A percentile compares a stretch with the other conserved stretches of the same genome.
Evolutionary conservation across 92 coral and sea anemone genomes (phyloP).

Genomic region (Zoanthus gigantus): DNA sequence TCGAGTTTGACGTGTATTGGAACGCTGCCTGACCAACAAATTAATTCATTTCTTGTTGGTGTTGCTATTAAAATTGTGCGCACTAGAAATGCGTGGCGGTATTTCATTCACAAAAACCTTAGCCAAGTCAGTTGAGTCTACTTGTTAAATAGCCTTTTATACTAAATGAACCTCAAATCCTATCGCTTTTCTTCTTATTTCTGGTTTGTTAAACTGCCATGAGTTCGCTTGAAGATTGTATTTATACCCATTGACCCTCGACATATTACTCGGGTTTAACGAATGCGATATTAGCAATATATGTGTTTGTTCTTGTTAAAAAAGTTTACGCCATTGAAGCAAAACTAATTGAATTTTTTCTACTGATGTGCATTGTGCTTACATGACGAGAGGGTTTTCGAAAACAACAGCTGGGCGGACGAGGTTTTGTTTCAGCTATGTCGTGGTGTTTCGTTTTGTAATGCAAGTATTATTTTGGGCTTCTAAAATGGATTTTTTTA

Average conservation of each 20-base stretch:
- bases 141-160: slow-evolving; percentile 27
- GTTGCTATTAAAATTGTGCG: slow-evolving; percentile 23
- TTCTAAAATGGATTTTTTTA: slow-evolving; percentile 38
- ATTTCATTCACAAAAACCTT: slow-evolving; percentile 39
- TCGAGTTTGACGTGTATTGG: slow-evolving; percentile 20
- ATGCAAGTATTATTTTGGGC: slow-evolving; percentile 36
- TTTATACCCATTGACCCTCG: not conserved
- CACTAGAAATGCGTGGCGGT: slow-evolving; percentile 14
- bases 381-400: slow-evolving; percentile 36
- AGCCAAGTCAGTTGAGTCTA: slow-evolving; percentile 18
- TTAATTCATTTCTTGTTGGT: not conserved
- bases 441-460: slow-evolving; percentile 52
- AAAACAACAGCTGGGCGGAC: slow-evolving; percentile 52
- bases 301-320: slow-evolving; percentile 37
- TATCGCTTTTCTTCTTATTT: not conserved
- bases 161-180: not conserved
- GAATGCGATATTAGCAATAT: slow-evolving; percentile 43
- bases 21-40: slow-evolving; percentile 30
- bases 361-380: slow-evolving; percentile 38
- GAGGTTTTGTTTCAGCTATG: slow-evolving; percentile 22
- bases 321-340: slow-evolving; percentile 39
- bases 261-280: slow-evolving; percentile 1
- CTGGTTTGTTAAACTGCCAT: slow-evolving; percentile 6
- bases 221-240: not conserved
- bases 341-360: slow-evolving; percentile 56